These are phyloP conservation scores for Mizuhopecten yessoensis DNA, from an alignment of 1,140 invertebrate genomes.

Conservation along the genomic window DNA sequence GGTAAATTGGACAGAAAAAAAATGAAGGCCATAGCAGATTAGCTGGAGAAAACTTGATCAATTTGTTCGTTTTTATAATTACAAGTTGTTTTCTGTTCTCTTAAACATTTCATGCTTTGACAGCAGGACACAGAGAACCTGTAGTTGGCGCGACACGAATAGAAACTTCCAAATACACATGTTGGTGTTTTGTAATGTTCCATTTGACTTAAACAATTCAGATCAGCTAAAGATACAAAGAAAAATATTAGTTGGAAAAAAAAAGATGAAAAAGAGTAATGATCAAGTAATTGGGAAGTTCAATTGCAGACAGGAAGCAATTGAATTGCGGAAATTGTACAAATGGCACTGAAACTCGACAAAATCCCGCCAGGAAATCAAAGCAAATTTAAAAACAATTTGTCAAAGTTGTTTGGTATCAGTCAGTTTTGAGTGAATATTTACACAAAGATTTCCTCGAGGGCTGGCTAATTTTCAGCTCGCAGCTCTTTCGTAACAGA, in stretches of 20 bases:
- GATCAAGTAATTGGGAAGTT: slow-evolving; percentile 32
- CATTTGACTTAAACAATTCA: slow-evolving; percentile 24
- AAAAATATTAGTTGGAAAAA: neutral
- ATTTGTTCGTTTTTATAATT: neutral
- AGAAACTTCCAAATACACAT: neutral
- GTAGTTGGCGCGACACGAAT: neutral
- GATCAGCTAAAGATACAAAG: neutral
- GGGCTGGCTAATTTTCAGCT: slow-evolving; percentile 29
- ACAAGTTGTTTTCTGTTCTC: neutral
- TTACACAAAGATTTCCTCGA: neutral
- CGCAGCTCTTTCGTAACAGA: slow-evolving; percentile 24
- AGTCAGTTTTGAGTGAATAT: slow-evolving; percentile 38
- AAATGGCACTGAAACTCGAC: slow-evolving; percentile 13
- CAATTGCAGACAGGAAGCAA: slow-evolving; percentile 4
- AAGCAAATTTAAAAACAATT: slow-evolving; percentile 36
- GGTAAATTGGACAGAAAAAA: slow-evolving; percentile 28
- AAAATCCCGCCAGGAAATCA: slow-evolving; percentile 25
- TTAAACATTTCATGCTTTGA: neutral
- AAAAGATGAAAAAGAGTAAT: neutral
- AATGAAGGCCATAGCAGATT: neutral
- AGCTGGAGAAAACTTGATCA: slow-evolving; percentile 33
- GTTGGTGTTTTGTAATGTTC: neutral
- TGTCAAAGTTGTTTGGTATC: slow-evolving; percentile 25
- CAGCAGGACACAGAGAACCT: neutral
- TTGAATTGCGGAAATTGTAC: slow-evolving; percentile 25